Base-by-base conservation (phyloP, 2,797 vertebrate genomes). In the Sebastes diploproa region DNA sequence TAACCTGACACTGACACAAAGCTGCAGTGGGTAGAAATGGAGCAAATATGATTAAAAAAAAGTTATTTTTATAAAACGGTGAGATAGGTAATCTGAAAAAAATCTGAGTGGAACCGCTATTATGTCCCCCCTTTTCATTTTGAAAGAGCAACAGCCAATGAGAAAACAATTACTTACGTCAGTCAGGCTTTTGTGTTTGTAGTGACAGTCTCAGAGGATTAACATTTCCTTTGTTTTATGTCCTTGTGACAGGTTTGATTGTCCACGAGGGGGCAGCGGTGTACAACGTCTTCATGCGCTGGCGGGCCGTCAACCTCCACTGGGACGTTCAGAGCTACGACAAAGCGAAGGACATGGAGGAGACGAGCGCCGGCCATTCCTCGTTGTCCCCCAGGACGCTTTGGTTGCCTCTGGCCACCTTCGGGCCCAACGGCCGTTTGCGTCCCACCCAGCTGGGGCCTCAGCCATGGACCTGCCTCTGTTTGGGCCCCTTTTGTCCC, bases 321-420 rank as follows among this genome's bases (percentile, higher is more conserved):
- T 98, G 98, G 98, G 97, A 98, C 71, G 97, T 99, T 54, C 93
- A 97, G 91, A 97, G 97, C 92, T 99, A 98, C 0, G 94, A 98
- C 78, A 98, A 98, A 95, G 95, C 96, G 22, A 95, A 92, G 64
- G 97, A 98, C 92, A 94, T 98, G 89, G 97, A 98, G 88, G 97
- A 97, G 80, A 96, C 94, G 38, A 96, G 93, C 89, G 75, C 95
- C 10, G 96, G 96, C 38, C 96, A 95, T 58, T 94, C 88, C 50
- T 80, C 88, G 0, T 3, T 91, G 84, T 50, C 69, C 64, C 88
- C 91, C 82, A 88, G 91, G 90, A 93, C 91, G 56, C 96, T 94
- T 2, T 92, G 91, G 93, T 65, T 94, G 60, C 92, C 93, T 9
- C 78, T 93, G 84, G 73, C 72, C 72, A 95, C 96, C n/a, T 80